Conservation (phyloP, 2,888 invertebrate genomes). For the Cephus nigrinus region DNA sequence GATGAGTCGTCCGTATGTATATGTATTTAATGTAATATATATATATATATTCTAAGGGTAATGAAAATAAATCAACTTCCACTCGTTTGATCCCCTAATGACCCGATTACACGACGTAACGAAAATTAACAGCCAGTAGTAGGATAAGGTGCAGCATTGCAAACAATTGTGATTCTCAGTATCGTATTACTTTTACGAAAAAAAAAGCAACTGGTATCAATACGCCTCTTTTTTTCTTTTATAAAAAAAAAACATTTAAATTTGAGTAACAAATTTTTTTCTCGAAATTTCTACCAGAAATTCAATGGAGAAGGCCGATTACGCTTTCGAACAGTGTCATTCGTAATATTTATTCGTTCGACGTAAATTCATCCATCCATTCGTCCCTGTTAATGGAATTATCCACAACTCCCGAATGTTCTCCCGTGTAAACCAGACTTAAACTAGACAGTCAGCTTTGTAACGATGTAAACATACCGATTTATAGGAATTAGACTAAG, state of each 20-base stretch:
- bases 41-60: neutral
- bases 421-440: neutral
- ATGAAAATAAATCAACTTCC: neutral
- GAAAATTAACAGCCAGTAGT: neutral
- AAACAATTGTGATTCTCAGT: neutral
- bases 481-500: neutral
- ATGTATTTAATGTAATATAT: neutral
- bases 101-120: neutral
- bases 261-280: no score
- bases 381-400: neutral
- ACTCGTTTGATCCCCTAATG: neutral
- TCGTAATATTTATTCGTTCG: neutral
- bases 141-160: neutral
- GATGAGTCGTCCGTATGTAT: neutral
- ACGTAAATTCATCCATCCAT: neutral
- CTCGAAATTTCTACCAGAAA: neutral
- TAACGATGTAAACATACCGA: neutral
- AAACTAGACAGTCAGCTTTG: neutral
- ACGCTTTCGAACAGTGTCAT: neutral
- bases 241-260: neutral
- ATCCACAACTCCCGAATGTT: neutral
- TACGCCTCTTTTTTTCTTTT: neutral
- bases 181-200: neutral
- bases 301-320: neutral
- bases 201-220: neutral